phyloP scores from a whole-genome alignment of 1,140 invertebrate species.

The Zaprionus ornatus region DNA sequence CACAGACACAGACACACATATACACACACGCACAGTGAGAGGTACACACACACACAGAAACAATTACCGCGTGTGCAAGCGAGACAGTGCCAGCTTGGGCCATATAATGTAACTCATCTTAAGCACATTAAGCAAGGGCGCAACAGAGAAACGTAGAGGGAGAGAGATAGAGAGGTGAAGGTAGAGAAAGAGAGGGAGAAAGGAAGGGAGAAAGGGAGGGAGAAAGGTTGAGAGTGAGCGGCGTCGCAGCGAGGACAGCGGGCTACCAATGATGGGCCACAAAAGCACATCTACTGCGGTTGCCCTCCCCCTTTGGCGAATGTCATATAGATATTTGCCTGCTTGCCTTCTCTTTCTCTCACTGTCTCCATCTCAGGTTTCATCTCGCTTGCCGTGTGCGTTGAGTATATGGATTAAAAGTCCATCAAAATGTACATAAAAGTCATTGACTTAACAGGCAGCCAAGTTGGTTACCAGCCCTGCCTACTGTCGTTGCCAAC shows the following conservation, averaged over 20 bases:
- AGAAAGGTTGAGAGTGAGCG: not conserved
- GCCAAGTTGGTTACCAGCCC: constrained; percentile 4
- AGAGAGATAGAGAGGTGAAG: constrained; percentile 7
- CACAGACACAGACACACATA: constrained; percentile 30
- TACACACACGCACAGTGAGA: not conserved
- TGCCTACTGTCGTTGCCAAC: constrained; percentile 18
- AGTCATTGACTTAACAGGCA: constrained; percentile 79
- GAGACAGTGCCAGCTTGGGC: constrained; percentile 7
- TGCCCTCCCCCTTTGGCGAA: not conserved
- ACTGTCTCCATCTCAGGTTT: not conserved
- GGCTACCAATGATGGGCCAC: constrained; percentile 40
- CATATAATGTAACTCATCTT: constrained; percentile 79
- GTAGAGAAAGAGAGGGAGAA: not conserved
- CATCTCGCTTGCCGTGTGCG: not conserved
- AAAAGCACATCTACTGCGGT: constrained; percentile 64
- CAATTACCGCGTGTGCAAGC: constrained; percentile 1
- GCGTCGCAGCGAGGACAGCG: constrained; percentile 12
- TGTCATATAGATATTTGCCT: not conserved
- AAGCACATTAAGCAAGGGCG: constrained; percentile 64
- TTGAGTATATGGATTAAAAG: constrained; percentile 72
- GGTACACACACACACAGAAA: constrained; percentile 25
- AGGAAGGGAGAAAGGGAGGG: not conserved
- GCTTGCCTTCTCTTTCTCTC: not conserved
- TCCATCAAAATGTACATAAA: constrained; percentile 81
- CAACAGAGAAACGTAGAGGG: not conserved